A percentile compares a stretch with the other conserved stretches of the same genome.
Conservation (phyloP, 92 coral and sea anemone genomes). For the Metridium senile region DNA sequence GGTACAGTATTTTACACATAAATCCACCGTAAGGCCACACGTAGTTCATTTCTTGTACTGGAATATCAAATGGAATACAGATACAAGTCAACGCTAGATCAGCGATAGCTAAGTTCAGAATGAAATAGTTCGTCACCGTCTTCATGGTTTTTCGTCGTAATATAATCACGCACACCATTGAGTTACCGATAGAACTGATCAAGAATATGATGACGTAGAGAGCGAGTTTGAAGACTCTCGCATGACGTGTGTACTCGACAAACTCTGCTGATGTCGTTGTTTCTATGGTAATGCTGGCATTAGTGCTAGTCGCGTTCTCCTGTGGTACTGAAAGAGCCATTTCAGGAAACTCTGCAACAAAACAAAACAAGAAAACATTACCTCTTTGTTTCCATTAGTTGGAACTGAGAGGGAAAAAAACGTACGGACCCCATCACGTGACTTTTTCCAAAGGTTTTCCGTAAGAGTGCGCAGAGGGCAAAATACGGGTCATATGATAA, state of each 20-base stretch:
- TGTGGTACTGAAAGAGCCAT: neutral
- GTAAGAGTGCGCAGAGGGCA: too few species aligned
- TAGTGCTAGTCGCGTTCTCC: too few species aligned
- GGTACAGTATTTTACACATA: conserved; percentile 73
- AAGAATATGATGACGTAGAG: conserved; percentile 70
- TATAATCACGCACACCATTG: conserved; percentile 71
- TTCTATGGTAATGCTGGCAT: neutral
- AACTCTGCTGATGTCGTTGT: neutral
- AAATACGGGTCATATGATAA: too few species aligned
- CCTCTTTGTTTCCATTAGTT: too few species aligned
- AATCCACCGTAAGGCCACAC: conserved; percentile 80
- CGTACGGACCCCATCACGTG: too few species aligned
- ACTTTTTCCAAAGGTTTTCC: too few species aligned
- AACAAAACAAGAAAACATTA: too few species aligned
- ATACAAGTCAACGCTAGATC: conserved; percentile 77
- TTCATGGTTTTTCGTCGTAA: conserved; percentile 68
- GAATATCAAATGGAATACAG: conserved; percentile 84
- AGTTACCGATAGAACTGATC: conserved; percentile 69
- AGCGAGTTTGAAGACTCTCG: conserved; percentile 60
- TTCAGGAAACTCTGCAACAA: neutral
- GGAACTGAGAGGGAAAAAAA: too few species aligned
- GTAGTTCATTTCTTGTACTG: conserved; percentile 70
- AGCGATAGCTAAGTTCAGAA: conserved; percentile 87
- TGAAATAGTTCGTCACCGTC: conserved; percentile 84
- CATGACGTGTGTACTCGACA: conserved; percentile 26